Evolutionary conservation across 2,888 invertebrate genomes (phyloP).

Genomic region (Scrobipalpa costella): DNA sequence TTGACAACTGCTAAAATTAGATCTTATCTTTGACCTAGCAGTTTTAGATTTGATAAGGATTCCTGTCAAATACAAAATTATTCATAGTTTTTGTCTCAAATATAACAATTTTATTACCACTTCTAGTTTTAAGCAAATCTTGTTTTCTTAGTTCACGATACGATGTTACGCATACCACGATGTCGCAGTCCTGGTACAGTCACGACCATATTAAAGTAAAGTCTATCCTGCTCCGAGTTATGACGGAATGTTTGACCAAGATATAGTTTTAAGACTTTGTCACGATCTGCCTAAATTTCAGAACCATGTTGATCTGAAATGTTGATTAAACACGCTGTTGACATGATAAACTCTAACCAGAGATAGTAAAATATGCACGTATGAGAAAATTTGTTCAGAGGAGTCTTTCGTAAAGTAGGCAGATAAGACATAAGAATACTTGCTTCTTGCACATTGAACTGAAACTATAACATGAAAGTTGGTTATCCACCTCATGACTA

Average conservation of each 20-base stretch:
- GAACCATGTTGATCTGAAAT: neutral
- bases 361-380: too few relatives aligned
- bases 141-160: neutral
- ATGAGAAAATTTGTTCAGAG: too few relatives aligned
- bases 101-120: neutral
- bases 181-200: slow-evolving; percentile 16
- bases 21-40: too few relatives aligned
- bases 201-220: slow-evolving; percentile 15
- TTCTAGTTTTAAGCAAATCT: neutral
- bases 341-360: neutral
- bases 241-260: slow-evolving; percentile 11
- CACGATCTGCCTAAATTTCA: slow-evolving; percentile 13
- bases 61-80: too few relatives aligned
- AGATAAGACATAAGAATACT: too few relatives aligned
- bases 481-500: too few relatives aligned
- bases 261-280: slow-evolving; percentile 8
- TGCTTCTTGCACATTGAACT: too few relatives aligned
- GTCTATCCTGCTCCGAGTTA: slow-evolving; percentile 5
- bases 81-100: too few relatives aligned
- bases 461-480: too few relatives aligned
- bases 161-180: slow-evolving; percentile 2
- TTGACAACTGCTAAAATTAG: too few relatives aligned
- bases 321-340: neutral
- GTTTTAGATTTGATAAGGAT: too few relatives aligned
- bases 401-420: too few relatives aligned